Conservation (phyloP, 2,797 vertebrate species). For the Oreochromis mossambicus region DNA sequence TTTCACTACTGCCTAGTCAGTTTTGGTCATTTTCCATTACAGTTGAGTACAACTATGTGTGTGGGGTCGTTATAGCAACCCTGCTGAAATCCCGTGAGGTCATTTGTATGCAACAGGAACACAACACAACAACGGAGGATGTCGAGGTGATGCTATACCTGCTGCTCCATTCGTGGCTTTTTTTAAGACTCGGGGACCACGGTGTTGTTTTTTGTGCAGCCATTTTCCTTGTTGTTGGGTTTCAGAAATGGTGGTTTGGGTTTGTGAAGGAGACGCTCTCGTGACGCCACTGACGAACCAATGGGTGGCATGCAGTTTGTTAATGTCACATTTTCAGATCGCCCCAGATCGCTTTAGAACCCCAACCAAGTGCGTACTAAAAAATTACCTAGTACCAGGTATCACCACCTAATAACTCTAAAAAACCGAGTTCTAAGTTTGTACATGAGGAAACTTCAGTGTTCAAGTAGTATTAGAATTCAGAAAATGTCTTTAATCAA, state of each 20-base stretch:
- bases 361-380: not conserved
- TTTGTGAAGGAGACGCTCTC: not conserved
- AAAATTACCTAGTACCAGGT: not conserved
- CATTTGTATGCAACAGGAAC: not conserved
- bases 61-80: not conserved
- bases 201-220: not conserved
- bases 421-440: accelerated
- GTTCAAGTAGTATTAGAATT: not conserved
- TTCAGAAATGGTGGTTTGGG: not conserved
- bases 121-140: not conserved
- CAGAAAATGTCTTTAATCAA: not conserved
- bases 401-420: not conserved
- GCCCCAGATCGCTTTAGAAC: accelerated
- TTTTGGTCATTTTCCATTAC: not conserved
- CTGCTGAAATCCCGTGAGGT: not conserved
- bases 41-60: not conserved
- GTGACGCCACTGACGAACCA: not conserved
- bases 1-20: not conserved
- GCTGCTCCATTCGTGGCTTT: not conserved
- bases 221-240: not conserved
- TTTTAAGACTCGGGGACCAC: not conserved
- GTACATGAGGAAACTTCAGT: not conserved
- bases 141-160: not conserved
- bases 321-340: not conserved
- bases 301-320: not conserved